A percentile compares a stretch with the other conserved stretches of the same genome.
phyloP scores from a whole-genome alignment of 64 coral and sea anemone species.

The Montipora cactus region DNA sequence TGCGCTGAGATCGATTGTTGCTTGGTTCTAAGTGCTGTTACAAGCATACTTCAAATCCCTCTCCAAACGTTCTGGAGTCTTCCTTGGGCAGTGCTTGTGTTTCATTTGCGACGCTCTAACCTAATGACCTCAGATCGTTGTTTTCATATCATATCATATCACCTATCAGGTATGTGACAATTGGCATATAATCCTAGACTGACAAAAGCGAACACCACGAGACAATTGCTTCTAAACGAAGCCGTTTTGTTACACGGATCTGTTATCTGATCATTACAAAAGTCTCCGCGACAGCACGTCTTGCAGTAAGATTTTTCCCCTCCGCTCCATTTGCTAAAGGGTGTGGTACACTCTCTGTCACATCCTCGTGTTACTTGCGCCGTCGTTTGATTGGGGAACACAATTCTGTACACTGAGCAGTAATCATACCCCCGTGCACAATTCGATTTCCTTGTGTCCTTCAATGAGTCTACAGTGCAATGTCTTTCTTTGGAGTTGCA shows the following conservation, averaged over 20 bases:
- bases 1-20: no score
- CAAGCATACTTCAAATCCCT: no score
- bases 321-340: neutral
- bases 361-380: constrained; percentile 29
- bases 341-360: constrained; percentile 7
- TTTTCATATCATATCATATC: neutral
- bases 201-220: neutral
- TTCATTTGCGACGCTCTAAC: no score
- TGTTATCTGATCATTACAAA: neutral
- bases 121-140: neutral
- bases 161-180: neutral
- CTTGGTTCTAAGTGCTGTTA: no score
- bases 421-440: neutral
- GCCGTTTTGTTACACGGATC: constrained; percentile 5
- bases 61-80: no score
- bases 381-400: constrained; percentile 14
- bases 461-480: neutral
- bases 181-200: neutral
- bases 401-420: constrained; percentile 2
- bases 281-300: constrained; percentile 8
- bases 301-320: constrained; percentile 21
- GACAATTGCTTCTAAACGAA: neutral
- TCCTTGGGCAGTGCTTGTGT: no score
- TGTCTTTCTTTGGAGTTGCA: constrained; percentile 13
- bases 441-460: neutral